Evolutionary conservation across 2,797 vertebrate genomes (phyloP).

Genomic region (Lacerta viridis): DNA sequence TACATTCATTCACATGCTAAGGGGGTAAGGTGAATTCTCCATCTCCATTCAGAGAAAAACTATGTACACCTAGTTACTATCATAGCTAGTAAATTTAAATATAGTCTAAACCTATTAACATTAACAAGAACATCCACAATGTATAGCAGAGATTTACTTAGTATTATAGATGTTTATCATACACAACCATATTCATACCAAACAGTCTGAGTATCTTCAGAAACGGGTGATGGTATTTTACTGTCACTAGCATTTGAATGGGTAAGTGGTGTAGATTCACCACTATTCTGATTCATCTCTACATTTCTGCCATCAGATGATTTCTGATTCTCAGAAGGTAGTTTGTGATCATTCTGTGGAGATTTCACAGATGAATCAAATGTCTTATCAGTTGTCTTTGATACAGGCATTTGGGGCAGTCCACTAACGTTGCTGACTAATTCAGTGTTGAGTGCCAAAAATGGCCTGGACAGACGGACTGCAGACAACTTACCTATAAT

Average conservation of each 20-base stretch:
- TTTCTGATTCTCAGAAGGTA: conserved; percentile 66
- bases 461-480: conserved; percentile 83
- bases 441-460: conserved; percentile 94
- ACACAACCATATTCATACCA: conserved; percentile 99
- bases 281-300: conserved; percentile 53
- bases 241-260: conserved; percentile 72
- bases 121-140: conserved; percentile 40
- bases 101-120: conserved; percentile 50
- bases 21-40: conserved; percentile 45
- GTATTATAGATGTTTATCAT: conserved; percentile 75
- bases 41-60: conserved; percentile 35
- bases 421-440: conserved; percentile 96
- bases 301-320: conserved; percentile 50
- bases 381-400: conserved; percentile 72
- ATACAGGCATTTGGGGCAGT: conserved; percentile 69
- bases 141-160: conserved; percentile 26
- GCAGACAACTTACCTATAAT: conserved; percentile 57
- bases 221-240: conserved; percentile 80
- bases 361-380: conserved; percentile 64
- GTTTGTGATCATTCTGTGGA: conserved; percentile 67
- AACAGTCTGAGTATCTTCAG: conserved; percentile 92
- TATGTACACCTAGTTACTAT: conserved; percentile 11
- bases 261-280: conserved; percentile 63
- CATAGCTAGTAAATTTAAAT: conserved; percentile 46
- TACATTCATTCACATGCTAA: conserved; percentile 75